A percentile compares a stretch with the other conserved stretches of the same genome.
Conservation (phyloP, 1,140 invertebrate species). For the Wiebesia pumilae region DNA sequence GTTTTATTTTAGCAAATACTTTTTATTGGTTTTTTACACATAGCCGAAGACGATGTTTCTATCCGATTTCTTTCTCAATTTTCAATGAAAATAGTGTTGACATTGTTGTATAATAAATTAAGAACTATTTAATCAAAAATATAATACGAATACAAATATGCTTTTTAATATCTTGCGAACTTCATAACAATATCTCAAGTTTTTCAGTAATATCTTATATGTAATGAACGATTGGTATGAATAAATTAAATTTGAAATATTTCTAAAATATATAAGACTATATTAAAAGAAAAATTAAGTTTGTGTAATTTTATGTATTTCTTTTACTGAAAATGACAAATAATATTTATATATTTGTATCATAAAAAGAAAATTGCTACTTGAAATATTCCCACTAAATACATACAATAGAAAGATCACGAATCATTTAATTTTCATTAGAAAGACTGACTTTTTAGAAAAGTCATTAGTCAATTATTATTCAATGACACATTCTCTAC, state of each 20-base stretch:
- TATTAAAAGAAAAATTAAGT: not conserved
- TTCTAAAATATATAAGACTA: not conserved
- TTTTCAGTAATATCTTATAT: not conserved
- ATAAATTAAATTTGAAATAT: not conserved
- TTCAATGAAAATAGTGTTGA: not conserved
- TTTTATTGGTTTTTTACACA: not conserved
- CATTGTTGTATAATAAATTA: not conserved
- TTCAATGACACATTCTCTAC: not conserved
- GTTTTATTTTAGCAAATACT: not conserved
- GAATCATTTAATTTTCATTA: not conserved
- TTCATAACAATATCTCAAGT: not conserved
- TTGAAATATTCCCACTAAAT: not conserved
- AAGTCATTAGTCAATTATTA: not conserved
- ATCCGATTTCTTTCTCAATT: not conserved
- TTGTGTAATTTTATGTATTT: not conserved
- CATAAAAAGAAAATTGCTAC: not conserved
- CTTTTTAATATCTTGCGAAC: not conserved
- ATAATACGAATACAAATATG: not conserved
- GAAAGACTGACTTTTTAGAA: not conserved
- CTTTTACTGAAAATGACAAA: not conserved
- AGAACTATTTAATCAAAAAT: slow-evolving; percentile 4
- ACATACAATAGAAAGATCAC: not conserved
- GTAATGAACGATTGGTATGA: not conserved
- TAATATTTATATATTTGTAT: not conserved
- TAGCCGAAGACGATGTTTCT: not conserved